phyloP scores from a whole-genome alignment of 2,797 vertebrate genomes.

The Scleropages formosus region DNA sequence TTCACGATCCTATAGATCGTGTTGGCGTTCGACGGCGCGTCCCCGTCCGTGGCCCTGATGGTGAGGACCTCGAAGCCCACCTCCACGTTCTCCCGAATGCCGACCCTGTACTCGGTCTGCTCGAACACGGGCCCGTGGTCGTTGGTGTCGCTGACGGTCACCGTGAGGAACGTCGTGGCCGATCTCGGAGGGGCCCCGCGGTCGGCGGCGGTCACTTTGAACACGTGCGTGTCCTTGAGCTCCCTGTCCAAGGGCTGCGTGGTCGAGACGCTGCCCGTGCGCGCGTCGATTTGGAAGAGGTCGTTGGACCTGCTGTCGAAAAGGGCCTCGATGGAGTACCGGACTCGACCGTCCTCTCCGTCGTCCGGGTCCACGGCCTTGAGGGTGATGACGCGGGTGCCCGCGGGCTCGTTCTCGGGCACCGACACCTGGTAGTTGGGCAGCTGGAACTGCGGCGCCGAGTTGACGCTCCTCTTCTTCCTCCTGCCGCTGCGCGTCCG shows the following conservation, averaged over 20 bases:
- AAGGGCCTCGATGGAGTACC: slow-evolving; percentile 79
- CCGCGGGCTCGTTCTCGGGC: slow-evolving; percentile 79
- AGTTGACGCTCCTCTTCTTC: slow-evolving; percentile 62
- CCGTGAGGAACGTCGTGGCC: slow-evolving; percentile 74
- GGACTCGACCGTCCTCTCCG: slow-evolving; percentile 73
- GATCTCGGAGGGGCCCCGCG: slow-evolving; percentile 70
- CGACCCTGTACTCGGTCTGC: slow-evolving; percentile 78
- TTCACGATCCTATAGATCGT: slow-evolving; percentile 80
- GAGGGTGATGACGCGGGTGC: slow-evolving; percentile 75
- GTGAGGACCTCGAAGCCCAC: slow-evolving; percentile 83
- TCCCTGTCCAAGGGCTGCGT: slow-evolving; percentile 77
- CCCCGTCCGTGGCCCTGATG: slow-evolving; percentile 79
- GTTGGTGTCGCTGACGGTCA: slow-evolving; percentile 83
- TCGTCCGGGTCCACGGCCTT: slow-evolving; percentile 73
- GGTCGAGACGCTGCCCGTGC: slow-evolving; percentile 73
- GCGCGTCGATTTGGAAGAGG: slow-evolving; percentile 73
- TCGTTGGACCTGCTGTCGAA: slow-evolving; percentile 79
- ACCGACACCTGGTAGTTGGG: slow-evolving; percentile 84
- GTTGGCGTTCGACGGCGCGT: slow-evolving; percentile 81
- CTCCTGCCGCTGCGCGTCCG: slow-evolving; percentile 27
- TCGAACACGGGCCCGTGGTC: slow-evolving; percentile 81
- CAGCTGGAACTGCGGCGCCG: slow-evolving; percentile 76
- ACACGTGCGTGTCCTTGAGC: slow-evolving; percentile 82
- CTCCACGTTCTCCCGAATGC: slow-evolving; percentile 81
- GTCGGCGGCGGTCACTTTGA: slow-evolving; percentile 78